Base-by-base conservation (phyloP, 2,888 invertebrate genomes). In the Acrobasis repandana region DNA sequence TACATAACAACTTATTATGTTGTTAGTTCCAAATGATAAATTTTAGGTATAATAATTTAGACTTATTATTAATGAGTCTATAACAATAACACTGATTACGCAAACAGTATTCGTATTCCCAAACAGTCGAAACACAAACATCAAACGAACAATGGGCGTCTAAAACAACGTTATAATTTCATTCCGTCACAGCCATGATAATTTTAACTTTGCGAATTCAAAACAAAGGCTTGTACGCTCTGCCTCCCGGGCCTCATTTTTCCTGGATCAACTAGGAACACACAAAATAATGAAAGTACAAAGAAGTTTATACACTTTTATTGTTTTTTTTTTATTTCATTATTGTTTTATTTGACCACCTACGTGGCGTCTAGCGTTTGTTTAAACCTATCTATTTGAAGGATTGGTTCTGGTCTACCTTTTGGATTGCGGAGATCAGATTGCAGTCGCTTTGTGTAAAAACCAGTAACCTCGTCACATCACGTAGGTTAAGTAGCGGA, bases 131-230 rank as follows among this genome's bases (percentile, higher is more conserved):
- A 50, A 49, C 18, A 28, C 50, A 50, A 50, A 50, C 20, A 33
- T 50, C 50, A 50, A 50, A 50, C 50, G 14, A 49, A 18, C 48
- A 18, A 49, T 16, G 48, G 18, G 48, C 10, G 50, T 28, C 28
- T 50, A n/a, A 50, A 28, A 50, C 28, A 50, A 50, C 50, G 18
- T 10, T 9, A 49, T 49, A 49, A 49, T 49, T 49, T 49, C 48
- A 11, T 49, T 49, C 18, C 48, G 18, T 33, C 51, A 51, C 28
- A 28, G 18, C 16, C 16, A 54, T 54, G 52, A 38, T 54, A 54
- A 54, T 38, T 36, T 36, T 38, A 54, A 54, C 36, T 54, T 34
- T n/a, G 36, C 34, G 16, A 54, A 54, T 36, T 34, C 28, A 56
- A 28, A 56, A 56, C 18, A 56, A 46, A 56, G 46, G 46, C 46